Evolutionary conservation across 2,797 vertebrate genomes (phyloP), one percentile per base, ranked within the genome.

Genomic region (Sarcophilus harrisii): DNA sequence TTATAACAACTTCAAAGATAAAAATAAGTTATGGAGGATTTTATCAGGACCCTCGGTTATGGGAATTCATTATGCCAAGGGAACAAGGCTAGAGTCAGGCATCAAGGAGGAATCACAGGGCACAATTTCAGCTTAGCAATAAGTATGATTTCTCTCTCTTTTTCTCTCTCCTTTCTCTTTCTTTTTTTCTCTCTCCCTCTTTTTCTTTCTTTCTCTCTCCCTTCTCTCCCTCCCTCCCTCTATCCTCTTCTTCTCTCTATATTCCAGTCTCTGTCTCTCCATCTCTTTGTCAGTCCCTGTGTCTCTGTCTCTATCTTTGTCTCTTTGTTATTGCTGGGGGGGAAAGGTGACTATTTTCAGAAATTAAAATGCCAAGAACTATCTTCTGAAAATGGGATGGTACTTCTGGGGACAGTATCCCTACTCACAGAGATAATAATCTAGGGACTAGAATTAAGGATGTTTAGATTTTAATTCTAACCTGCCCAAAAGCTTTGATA

Each of bases 221-320:
- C 49, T 49, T 96, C 96, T 59, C 2, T 95, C 73, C 97, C 27
- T 6, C 52, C 5, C 52, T 6, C 52, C 5, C 60, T 1, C 32
- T 97, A 91, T 98, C 98, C 97, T 62, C 58, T 66, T 60, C 28
- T 60, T 49, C 52, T 97, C 81, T 62, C 3, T 62, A 93, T 97
- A 96, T 54, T 92, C 97, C 32, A 97, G 9, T 62, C 11, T 98
- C 97, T 98, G 97, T 97, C 98, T 98, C 96, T 97, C 97, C 95
- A 91, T 96, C 96, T 96, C 96, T 97, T 96, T 59, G 27, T 95
- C 87, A 97, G 91, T 97, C 30, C 97, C 89, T 62, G 10, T 62
- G 94, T 97, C 96, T 54, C 60, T 66, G 0, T 62, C 58, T 60
- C 9, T 60, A 52, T 52, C 52, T 97, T 73, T 62, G 10, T 62